These are phyloP conservation scores for Equus przewalskii DNA, from an alignment of 2,113 vertebrate species.

Conservation along the genomic window DNA sequence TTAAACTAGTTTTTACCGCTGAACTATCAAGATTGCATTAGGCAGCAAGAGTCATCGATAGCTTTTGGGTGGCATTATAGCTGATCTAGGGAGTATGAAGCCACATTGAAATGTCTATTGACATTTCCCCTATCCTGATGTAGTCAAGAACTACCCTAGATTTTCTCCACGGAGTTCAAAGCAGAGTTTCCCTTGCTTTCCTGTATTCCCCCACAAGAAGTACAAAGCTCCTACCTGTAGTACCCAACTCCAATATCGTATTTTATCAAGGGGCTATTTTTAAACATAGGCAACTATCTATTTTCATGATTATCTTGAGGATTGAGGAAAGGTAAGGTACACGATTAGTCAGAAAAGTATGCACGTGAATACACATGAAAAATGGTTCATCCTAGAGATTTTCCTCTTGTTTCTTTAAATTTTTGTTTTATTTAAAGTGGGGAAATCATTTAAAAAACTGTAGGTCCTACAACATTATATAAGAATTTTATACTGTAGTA, in stretches of 20 bases:
- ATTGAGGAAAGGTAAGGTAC: not conserved
- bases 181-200: not conserved
- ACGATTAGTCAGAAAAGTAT: not conserved
- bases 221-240: not conserved
- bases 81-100: not conserved
- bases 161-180: not conserved
- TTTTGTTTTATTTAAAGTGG: not conserved
- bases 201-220: not conserved
- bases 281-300: not conserved
- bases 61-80: accelerated
- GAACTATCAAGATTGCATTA: not conserved
- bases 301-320: not conserved
- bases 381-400: not conserved
- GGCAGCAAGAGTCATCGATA: not conserved
- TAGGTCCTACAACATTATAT: not conserved
- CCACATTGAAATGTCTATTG: not conserved
- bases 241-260: not conserved
- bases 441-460: not conserved
- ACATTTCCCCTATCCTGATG: not conserved
- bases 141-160: not conserved
- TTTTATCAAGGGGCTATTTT: not conserved
- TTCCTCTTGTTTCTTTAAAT: not conserved
- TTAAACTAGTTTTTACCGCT: not conserved
- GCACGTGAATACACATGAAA: not conserved
- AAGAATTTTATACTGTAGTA: not conserved